Evolutionary conservation across 2,113 vertebrate species (phyloP).

Genomic region (Dromiciops gliroides): DNA sequence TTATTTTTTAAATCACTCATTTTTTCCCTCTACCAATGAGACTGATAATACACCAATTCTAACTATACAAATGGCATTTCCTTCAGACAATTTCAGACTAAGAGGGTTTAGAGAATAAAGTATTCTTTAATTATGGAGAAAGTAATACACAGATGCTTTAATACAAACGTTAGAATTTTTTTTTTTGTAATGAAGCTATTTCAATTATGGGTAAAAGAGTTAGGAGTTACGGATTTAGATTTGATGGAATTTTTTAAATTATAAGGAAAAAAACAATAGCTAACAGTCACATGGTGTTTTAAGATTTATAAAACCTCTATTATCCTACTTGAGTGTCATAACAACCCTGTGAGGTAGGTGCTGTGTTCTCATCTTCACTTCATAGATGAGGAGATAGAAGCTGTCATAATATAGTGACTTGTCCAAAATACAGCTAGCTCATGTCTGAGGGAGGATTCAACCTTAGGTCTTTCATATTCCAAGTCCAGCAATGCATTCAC

Average conservation of each 20-base stretch:
- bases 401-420: not conserved
- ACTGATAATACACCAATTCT: not conserved
- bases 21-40: not conserved
- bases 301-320: not conserved
- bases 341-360: not conserved
- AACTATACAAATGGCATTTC: not conserved
- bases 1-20: not conserved
- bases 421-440: not conserved
- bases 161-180: not conserved
- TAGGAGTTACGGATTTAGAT: not conserved
- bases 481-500: not conserved
- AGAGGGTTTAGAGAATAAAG: not conserved
- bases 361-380: not conserved
- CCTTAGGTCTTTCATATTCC: not conserved
- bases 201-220: not conserved
- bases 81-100: not conserved
- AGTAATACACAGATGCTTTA: not conserved
- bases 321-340: not conserved
- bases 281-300: not conserved
- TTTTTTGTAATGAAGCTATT: not conserved
- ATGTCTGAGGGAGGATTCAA: not conserved
- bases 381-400: not conserved
- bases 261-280: not conserved
- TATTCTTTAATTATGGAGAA: constrained; percentile 2
- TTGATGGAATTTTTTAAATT: not conserved